These are phyloP conservation scores for Eospalax fontanierii DNA, from an alignment of 2,797 vertebrate species.

Conservation along the genomic window DNA sequence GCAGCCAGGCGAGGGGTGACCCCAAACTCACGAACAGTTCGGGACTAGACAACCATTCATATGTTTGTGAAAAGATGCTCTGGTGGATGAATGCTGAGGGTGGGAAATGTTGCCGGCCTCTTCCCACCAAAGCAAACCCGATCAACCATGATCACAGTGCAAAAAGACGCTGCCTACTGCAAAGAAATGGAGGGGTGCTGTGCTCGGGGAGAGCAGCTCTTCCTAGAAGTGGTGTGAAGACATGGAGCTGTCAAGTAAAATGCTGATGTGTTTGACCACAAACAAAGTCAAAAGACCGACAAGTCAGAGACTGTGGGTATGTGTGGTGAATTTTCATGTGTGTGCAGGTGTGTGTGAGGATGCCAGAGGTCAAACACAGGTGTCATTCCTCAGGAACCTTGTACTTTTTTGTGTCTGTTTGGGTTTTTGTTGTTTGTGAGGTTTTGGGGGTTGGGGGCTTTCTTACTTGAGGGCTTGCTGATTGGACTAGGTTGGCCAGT, in stretches of 20 bases:
- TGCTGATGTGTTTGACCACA: background rate
- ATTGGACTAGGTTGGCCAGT: background rate
- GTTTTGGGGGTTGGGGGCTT: too few relatives aligned
- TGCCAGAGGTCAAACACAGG: background rate
- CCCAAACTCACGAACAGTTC: background rate
- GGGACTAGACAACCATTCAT: background rate
- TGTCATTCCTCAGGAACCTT: background rate
- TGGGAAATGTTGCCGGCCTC: background rate
- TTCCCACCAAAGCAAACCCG: background rate
- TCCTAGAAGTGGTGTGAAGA: background rate
- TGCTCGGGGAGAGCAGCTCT: background rate
- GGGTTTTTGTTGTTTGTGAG: background rate
- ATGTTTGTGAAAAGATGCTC: background rate
- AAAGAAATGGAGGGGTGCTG: background rate
- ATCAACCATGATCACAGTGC: background rate
- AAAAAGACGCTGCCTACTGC: background rate
- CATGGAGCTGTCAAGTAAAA: background rate
- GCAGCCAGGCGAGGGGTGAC: background rate
- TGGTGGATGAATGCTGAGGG: slow-evolving; percentile 1
- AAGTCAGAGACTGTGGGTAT: background rate
- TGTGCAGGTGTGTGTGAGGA: background rate
- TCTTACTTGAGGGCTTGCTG: background rate
- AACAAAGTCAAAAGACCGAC: slow-evolving; percentile 35
- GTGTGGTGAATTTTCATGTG: background rate
- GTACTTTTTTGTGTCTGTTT: background rate